Evolutionary conservation across 2,113 vertebrate species (phyloP), one percentile per base, ranked within the genome.

Genomic region (Pollimyrus isidori): DNA sequence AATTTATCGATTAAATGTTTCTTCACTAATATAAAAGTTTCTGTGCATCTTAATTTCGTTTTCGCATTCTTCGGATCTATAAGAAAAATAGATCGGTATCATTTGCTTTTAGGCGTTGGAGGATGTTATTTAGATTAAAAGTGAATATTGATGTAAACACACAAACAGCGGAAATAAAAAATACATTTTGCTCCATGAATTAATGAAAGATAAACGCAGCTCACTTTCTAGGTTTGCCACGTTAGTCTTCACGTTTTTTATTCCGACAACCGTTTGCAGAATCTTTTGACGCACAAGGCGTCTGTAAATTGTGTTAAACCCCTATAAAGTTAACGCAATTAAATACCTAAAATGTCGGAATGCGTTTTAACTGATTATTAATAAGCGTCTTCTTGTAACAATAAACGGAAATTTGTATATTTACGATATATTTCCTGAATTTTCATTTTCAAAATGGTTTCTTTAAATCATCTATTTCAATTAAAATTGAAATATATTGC

Each of bases 401-500:
- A 56, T 46, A 45, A 53, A 83, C 35, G 11, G 26, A 30, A 35
- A 42, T 10, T 88, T 42, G 17, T 42, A 26, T 35, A 52, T 50
- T 30, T n/a, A 7, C 45, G 26, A 73, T 88, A 30, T 19, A 48
- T 82, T 52, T 21, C 45, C 30, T 50, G 69, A 39, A 53, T 39
- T 80, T 82, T 80, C 30, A 39, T 13, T 73, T 82, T 26, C 17
- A 53, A 52, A 35, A 30, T 21, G 7, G 23, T n/a, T 62, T 15
- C n/a, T 84, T 85, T 89, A 62, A 62, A 87, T 87, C 53, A 65
- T 30, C 21, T 1, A 62, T 87, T 87, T 87, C 56, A 84, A 82
- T 89, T 85, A 83, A 56, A 88, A 17, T 50, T 89, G 82, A 92
- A 88, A 90, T 90, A 87, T 87, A 46, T 73, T 26, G 52, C n/a